Evolutionary conservation across 1,140 invertebrate species (phyloP).

Genomic region (Caenorhabditis briggsae): DNA sequence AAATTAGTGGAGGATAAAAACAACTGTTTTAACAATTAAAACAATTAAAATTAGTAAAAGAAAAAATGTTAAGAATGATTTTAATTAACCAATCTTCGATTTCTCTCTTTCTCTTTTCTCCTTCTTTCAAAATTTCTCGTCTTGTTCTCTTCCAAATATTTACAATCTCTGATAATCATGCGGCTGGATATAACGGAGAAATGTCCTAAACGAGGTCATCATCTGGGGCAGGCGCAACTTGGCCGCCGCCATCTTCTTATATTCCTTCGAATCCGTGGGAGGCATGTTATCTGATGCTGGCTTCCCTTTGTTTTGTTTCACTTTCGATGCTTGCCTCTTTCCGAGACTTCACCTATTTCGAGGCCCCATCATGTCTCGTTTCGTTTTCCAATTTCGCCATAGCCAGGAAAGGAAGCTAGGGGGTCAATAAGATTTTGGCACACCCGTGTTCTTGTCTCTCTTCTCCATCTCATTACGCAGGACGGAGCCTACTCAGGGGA

Average conservation of each 20-base stretch:
- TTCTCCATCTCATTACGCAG: slow-evolving; percentile 50
- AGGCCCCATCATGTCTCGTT: neutral
- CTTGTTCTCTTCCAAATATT: neutral
- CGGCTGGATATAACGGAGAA: slow-evolving; percentile 5
- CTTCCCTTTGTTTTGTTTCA: slow-evolving; percentile 54
- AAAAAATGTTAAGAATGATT: neutral
- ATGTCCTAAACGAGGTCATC: slow-evolving; percentile 47
- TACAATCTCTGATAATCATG: slow-evolving; percentile 45
- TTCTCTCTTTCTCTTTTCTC: too few relatives aligned
- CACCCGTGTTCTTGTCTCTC: slow-evolving; percentile 29
- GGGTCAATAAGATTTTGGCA: slow-evolving; percentile 1
- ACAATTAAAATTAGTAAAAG: neutral
- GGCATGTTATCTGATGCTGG: slow-evolving; percentile 38
- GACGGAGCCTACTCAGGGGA: slow-evolving; percentile 25
- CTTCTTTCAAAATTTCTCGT: neutral
- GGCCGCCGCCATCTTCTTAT: neutral
- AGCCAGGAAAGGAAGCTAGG: neutral
- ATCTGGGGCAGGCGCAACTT: slow-evolving; percentile 47
- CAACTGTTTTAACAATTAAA: neutral
- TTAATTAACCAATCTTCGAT: neutral
- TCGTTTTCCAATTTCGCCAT: neutral
- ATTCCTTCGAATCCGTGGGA: neutral
- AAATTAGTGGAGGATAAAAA: neutral
- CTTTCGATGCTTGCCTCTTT: slow-evolving; percentile 16
- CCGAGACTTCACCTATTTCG: neutral